phyloP scores from a whole-genome alignment of 2,113 vertebrate genomes.

The Anthoscopus minutus region DNA sequence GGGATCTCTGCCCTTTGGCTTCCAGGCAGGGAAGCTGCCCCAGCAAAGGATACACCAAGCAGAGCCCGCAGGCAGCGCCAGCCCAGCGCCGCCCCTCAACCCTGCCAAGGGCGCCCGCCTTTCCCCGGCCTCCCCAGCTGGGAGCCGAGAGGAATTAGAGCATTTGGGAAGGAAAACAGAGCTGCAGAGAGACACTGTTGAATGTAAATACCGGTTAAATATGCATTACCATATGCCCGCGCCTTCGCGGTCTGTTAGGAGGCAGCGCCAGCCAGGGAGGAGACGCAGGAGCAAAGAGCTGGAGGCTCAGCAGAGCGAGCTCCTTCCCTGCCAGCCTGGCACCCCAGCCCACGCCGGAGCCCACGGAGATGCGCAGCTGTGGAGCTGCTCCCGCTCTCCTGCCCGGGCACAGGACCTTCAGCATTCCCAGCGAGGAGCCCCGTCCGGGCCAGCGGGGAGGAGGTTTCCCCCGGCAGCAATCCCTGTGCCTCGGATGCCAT shows the following conservation, averaged over 20 bases:
- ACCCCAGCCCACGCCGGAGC: background rate
- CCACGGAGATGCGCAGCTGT: background rate
- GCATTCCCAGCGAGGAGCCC: rapidly evolving
- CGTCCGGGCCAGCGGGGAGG: rapidly evolving
- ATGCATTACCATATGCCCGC: conserved; percentile 70
- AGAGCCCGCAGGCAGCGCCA: background rate
- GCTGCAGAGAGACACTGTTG: conserved; percentile 65
- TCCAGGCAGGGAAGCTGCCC: background rate
- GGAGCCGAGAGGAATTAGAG: conserved; percentile 35
- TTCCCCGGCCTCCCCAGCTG: background rate
- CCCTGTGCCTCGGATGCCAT: background rate
- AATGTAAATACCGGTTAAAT: conserved; percentile 74
- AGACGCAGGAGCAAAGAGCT: conserved; percentile 17
- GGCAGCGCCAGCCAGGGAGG: conserved; percentile 2
- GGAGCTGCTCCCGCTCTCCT: background rate
- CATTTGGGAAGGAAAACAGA: conserved; percentile 58
- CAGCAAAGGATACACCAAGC: background rate
- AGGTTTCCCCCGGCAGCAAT: rapidly evolving
- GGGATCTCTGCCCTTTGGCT: background rate
- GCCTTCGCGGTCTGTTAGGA: conserved; percentile 43
- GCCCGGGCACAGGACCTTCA: background rate
- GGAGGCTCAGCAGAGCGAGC: background rate
- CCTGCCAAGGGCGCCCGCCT: background rate
- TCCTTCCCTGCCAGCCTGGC: conserved; percentile 9
- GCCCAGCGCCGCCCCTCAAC: background rate